Evolutionary conservation across 2,888 invertebrate species (phyloP).

Genomic region (Ptilodon capucinus): DNA sequence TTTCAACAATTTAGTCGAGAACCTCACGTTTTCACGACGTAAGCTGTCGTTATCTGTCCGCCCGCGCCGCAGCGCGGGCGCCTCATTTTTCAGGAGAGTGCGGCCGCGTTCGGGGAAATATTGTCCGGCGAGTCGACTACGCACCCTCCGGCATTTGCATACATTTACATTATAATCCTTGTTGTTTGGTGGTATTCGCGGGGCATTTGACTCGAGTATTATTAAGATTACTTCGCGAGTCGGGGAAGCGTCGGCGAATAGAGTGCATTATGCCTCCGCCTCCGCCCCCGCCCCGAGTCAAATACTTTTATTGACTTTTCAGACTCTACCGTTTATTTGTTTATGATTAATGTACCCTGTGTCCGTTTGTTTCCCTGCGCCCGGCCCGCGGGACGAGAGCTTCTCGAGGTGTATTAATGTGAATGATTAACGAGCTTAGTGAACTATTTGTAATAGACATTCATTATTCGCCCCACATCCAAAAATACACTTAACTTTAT

Average conservation of each 20-base stretch:
- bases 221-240: constrained; percentile 36
- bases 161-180: constrained; percentile 73
- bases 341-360: constrained; percentile 27
- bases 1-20: constrained; percentile 60
- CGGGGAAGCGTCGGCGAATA: background rate
- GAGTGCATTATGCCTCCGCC: constrained; percentile 13
- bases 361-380: constrained; percentile 6
- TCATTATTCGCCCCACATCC: background rate
- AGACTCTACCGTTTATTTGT: constrained; percentile 20
- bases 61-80: constrained; percentile 29
- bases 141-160: constrained; percentile 62
- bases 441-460: background rate
- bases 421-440: constrained; percentile 9
- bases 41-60: constrained; percentile 62
- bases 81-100: constrained; percentile 50
- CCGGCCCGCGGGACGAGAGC: background rate
- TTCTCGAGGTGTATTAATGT: constrained; percentile 5
- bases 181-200: constrained; percentile 47
- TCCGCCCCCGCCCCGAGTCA: constrained; percentile 17
- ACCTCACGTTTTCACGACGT: constrained; percentile 61
- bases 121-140: constrained; percentile 24
- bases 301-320: constrained; percentile 46
- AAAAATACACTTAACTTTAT: background rate
- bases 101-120: constrained; percentile 30
- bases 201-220: constrained; percentile 41